Percentiles rank a stretch among this genome's conserved stretches.
These are phyloP conservation scores for Lindbergichthys nudifrons DNA, from an alignment of 2,797 vertebrate genomes.

Conservation along the genomic window DNA sequence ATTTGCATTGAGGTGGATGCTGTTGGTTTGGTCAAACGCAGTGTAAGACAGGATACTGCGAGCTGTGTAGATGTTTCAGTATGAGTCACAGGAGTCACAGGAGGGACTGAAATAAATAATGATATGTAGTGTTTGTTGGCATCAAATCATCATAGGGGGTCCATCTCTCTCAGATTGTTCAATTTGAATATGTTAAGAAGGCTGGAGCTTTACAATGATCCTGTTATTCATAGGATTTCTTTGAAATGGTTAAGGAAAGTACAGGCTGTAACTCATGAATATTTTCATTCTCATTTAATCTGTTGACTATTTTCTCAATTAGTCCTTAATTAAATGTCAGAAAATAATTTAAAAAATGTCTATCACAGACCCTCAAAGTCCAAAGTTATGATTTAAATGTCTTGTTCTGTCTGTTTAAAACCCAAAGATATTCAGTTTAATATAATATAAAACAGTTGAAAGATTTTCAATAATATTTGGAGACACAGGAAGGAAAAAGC, in stretches of 20 bases:
- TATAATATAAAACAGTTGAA: too few species aligned
- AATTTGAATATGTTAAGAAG: background rate
- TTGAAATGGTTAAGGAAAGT: too few species aligned
- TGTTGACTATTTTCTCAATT: too few species aligned
- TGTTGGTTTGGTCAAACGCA: conserved; percentile 52
- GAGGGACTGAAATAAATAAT: background rate
- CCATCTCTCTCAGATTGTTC: background rate
- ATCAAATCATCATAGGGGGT: too few species aligned
- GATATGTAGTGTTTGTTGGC: background rate
- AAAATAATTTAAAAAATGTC: too few species aligned
- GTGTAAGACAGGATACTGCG: conserved; percentile 34
- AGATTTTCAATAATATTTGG: conserved; percentile 3
- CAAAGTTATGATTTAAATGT: too few species aligned
- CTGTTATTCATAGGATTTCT: background rate
- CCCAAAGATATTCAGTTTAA: too few species aligned
- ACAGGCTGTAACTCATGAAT: too few species aligned
- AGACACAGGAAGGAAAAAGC: background rate
- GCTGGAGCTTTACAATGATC: background rate
- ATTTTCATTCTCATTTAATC: too few species aligned
- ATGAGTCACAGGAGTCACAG: conserved; percentile 19
- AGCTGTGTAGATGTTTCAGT: conserved; percentile 17
- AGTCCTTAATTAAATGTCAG: too few species aligned
- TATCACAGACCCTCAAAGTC: too few species aligned
- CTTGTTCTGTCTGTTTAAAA: too few species aligned
- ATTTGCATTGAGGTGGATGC: conserved; percentile 64